Percentiles rank a stretch among this genome's conserved stretches.
phyloP scores from a whole-genome alignment of 1,140 invertebrate genomes.

The Stenopsyche tienmushanensis region DNA sequence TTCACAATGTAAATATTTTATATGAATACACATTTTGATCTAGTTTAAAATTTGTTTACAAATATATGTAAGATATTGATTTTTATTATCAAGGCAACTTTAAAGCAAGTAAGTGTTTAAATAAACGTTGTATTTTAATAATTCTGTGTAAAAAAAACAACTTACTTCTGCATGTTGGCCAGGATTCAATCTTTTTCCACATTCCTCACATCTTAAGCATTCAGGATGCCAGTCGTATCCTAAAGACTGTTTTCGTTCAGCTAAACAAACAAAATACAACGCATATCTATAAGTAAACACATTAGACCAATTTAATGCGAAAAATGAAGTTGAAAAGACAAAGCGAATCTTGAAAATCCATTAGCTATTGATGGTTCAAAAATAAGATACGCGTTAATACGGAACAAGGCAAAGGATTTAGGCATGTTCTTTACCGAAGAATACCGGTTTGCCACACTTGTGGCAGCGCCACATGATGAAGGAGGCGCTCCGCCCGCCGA shows the following conservation, averaged over 20 bases:
- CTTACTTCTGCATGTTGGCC: constrained; percentile 85
- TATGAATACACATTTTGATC: too few relatives aligned
- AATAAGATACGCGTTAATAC: not conserved
- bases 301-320: not conserved
- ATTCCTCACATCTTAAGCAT: constrained; percentile 87
- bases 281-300: not conserved
- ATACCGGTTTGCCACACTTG: constrained; percentile 83
- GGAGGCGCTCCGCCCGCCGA: not conserved
- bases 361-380: too few relatives aligned
- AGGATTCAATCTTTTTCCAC: constrained; percentile 84
- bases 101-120: too few relatives aligned
- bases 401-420: not conserved
- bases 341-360: not conserved
- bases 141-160: too few relatives aligned
- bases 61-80: too few relatives aligned
- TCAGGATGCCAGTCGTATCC: constrained; percentile 93
- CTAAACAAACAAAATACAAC: constrained; percentile 56
- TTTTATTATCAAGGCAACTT: too few relatives aligned
- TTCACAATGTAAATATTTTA: too few relatives aligned
- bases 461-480: constrained; percentile 92
- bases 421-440: constrained; percentile 75
- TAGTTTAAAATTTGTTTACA: too few relatives aligned
- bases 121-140: too few relatives aligned
- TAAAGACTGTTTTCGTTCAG: constrained; percentile 86
- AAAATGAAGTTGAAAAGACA: too few relatives aligned